Percentiles rank a stretch among this genome's conserved stretches.
Conservation (phyloP, 2,113 vertebrate species). For the Oreochromis niloticus region DNA sequence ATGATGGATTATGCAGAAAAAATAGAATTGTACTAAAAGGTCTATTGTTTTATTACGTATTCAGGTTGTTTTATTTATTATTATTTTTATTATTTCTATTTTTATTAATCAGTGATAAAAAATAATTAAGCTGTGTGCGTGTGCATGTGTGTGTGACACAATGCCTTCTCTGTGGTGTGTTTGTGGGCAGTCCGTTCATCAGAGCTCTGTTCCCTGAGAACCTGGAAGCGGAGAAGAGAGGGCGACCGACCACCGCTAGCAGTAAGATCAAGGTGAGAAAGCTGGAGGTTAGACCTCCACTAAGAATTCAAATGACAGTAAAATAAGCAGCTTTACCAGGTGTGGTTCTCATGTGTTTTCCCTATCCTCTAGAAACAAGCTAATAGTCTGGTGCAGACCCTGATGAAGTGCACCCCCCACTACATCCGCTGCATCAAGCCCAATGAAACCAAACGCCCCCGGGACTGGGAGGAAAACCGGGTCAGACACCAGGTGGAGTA, state of each 20-base stretch:
- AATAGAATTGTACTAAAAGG: no score
- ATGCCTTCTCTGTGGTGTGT: background rate
- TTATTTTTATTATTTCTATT: no score
- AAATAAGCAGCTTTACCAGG: background rate
- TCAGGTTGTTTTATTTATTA: no score
- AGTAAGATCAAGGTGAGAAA: constrained; percentile 76
- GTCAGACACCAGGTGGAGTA: constrained; percentile 80
- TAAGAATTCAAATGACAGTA: background rate
- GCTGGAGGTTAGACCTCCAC: background rate
- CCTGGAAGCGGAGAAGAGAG: constrained; percentile 74
- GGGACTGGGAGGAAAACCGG: constrained; percentile 79
- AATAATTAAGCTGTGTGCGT: background rate
- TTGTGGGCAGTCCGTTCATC: constrained; percentile 69
- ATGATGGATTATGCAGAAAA: no score
- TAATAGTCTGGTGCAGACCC: constrained; percentile 76
- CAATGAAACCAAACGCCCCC: constrained; percentile 76
- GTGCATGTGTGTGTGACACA: background rate
- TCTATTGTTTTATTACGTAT: no score
- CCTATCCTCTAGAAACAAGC: constrained; percentile 72
- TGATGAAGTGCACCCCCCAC: constrained; percentile 82
- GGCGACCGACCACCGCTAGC: constrained; percentile 74
- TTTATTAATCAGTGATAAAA: no score
- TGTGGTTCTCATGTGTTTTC: background rate
- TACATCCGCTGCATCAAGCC: constrained; percentile 84
- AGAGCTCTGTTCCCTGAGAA: constrained; percentile 75